These are phyloP conservation scores for Crambe crambe DNA, from an alignment of 37 sponge, comb jelly and placozoan species.

Conservation along the genomic window DNA sequence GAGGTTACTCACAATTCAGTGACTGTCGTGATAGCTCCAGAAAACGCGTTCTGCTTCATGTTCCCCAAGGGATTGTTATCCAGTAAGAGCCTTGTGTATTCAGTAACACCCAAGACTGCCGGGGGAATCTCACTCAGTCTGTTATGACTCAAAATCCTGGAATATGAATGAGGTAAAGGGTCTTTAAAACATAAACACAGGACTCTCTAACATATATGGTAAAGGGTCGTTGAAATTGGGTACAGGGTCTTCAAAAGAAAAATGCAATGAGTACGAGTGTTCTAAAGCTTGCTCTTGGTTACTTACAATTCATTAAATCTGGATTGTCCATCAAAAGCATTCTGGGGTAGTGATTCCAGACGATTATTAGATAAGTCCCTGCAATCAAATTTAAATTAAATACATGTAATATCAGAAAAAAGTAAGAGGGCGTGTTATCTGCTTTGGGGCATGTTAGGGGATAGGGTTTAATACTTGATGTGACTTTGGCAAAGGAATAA, in stretches of 20 bases:
- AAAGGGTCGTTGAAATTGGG: neutral
- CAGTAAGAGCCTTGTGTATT: neutral
- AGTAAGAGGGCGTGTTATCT: too few relatives aligned
- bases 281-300: neutral
- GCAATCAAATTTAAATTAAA: too few relatives aligned
- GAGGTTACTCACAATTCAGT: too few relatives aligned
- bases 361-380: neutral
- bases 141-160: constrained; percentile 19
- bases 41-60: neutral
- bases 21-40: too few relatives aligned
- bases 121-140: neutral
- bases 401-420: too few relatives aligned
- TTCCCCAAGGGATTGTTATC: constrained; percentile 3
- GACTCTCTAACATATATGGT: neutral
- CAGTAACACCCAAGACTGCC: neutral
- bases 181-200: too few relatives aligned
- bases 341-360: neutral
- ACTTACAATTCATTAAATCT: neutral
- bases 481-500: too few relatives aligned
- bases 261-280: neutral
- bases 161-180: neutral
- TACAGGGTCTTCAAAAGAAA: neutral
- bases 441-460: too few relatives aligned
- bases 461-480: too few relatives aligned
- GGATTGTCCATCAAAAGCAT: neutral